These are phyloP conservation scores for Planiliza haematocheilus DNA, from an alignment of 2,113 vertebrate species.

Conservation along the genomic window DNA sequence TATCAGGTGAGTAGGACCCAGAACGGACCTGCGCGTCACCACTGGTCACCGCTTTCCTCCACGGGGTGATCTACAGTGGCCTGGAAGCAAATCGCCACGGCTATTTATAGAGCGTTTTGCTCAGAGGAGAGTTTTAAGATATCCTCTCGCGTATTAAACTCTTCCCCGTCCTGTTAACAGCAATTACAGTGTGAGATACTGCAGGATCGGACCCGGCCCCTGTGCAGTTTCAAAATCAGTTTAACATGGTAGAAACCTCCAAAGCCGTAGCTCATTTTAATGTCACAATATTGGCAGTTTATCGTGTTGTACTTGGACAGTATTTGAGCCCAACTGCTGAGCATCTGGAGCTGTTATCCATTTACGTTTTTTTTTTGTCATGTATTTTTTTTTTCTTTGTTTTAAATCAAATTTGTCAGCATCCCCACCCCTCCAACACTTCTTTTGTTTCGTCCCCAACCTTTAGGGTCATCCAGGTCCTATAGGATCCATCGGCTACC, in stretches of 20 bases:
- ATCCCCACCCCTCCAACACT: background rate
- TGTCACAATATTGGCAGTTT: background rate
- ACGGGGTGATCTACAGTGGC: background rate
- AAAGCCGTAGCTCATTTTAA: background rate
- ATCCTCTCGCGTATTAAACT: background rate
- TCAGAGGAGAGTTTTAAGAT: background rate
- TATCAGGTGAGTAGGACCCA: slow-evolving; percentile 10
- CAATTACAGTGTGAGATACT: background rate
- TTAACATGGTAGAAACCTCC: background rate
- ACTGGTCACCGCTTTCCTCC: background rate
- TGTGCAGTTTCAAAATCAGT: too few species aligned
- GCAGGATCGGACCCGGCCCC: background rate
- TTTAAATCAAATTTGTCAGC: background rate
- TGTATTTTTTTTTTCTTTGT: background rate
- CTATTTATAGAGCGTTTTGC: background rate
- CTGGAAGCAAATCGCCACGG: background rate
- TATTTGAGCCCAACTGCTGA: background rate
- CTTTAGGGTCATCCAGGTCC: slow-evolving; percentile 91
- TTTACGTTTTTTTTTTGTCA: background rate
- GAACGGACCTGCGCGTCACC: background rate
- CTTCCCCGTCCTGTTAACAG: background rate
- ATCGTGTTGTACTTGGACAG: background rate
- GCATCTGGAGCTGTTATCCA: background rate
- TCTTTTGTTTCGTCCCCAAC: background rate
- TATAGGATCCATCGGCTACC: slow-evolving; percentile 95